Evolutionary conservation across 2,113 vertebrate species (phyloP), one percentile per base, ranked within the genome.

Genomic region (Lophura nycthemera): DNA sequence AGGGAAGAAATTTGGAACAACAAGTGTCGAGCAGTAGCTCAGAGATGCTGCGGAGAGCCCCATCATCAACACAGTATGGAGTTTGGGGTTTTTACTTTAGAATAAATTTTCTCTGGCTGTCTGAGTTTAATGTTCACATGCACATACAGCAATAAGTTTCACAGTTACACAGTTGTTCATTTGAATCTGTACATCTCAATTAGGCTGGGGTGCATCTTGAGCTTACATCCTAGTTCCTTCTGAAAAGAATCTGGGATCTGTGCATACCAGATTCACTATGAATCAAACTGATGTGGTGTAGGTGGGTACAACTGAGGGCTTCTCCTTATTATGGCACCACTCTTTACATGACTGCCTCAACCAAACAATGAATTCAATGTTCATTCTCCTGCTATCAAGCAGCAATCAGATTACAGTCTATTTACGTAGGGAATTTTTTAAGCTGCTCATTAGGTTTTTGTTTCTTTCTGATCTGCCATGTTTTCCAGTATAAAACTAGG

Each of bases 61-160:
- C 38, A 48, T 1, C 1, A 38, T 19, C 25, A 75, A 64, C 18
- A 34, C 0, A 0, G 11, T 16, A 27, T 13, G 11, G 24, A 77
- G 15, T 52, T 13, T 11, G 8, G 3, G 17, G 13, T 1, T 15
- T 47, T 86, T 71, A 52, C 8, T 70, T 75, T 14, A 70, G 13
- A 25, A 16, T 83, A 36, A 63, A 69, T 73, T 73, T 74, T 27
- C 11, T 21, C 57, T 56, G 25, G 11, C 9, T 9, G 21, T 79
- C 67, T 56, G 56, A 59, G 64, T 10, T 54, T 67, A 59, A n/a
- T 4, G 11, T 8, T 59, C 30, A 21, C 18, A 7, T 74, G 9
- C 13, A 19, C 21, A 25, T 21, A 57, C 4, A 57, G 12, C 24
- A 42, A 36, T 73, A 34, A 77, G 20, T 6, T 45, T 8, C 24